These are phyloP conservation scores for Tryphoninae sp. DNA, from an alignment of 2,888 invertebrate species.

Conservation along the genomic window DNA sequence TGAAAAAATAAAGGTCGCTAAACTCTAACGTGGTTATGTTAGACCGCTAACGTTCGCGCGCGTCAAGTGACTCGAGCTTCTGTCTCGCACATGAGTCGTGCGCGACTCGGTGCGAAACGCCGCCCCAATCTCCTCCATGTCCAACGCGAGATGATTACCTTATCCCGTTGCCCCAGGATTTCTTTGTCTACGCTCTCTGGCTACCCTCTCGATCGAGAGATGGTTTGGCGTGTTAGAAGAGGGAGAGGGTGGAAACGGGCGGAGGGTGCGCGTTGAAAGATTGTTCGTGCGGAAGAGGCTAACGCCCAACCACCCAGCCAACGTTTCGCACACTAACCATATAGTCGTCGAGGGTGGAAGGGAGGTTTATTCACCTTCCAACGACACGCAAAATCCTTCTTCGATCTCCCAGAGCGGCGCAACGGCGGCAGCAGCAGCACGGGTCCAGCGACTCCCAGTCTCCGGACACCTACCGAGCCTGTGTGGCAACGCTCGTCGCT, in stretches of 20 bases:
- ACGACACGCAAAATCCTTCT: conserved; percentile 53
- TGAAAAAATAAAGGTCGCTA: too few relatives aligned
- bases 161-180: conserved; percentile 5
- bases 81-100: too few relatives aligned
- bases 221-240: conserved; percentile 4
- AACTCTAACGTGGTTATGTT: too few relatives aligned
- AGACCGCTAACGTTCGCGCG: too few relatives aligned
- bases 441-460: conserved; percentile 61
- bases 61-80: too few relatives aligned
- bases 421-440: conserved; percentile 38
- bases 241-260: conserved; percentile 41
- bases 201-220: conserved; percentile 18
- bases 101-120: too few relatives aligned
- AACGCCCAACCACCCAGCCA: conserved; percentile 72
- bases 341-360: not conserved
- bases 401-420: conserved; percentile 47
- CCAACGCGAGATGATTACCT: too few relatives aligned
- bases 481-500: conserved; percentile 25
- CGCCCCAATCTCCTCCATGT: too few relatives aligned
- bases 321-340: conserved; percentile 39
- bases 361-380: conserved; percentile 1
- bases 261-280: conserved; percentile 66
- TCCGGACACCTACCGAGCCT: conserved; percentile 50
- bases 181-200: conserved; percentile 18
- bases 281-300: conserved; percentile 71